Percentiles rank a stretch among this genome's conserved stretches.
Conservation (phyloP, 2,113 vertebrate species). For the Pedetes capensis region DNA sequence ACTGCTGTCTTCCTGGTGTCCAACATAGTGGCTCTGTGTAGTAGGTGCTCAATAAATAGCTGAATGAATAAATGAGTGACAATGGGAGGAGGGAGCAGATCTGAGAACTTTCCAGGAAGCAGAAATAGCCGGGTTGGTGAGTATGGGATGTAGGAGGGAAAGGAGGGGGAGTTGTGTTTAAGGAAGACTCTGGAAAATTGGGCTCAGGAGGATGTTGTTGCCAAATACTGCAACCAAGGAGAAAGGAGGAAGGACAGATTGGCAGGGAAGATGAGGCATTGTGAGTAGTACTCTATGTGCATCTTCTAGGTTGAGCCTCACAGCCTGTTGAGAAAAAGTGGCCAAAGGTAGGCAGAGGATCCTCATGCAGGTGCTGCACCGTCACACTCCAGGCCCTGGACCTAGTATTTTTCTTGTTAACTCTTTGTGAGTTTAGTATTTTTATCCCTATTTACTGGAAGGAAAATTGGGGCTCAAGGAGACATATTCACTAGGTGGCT, state of each 20-base stretch:
- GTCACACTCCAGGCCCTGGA: background rate
- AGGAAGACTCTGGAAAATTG: background rate
- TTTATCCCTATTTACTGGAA: background rate
- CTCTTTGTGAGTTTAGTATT: background rate
- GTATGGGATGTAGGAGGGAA: background rate
- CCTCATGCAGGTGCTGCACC: accelerated
- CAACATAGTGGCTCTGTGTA: background rate
- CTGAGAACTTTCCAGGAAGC: background rate
- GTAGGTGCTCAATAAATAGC: background rate
- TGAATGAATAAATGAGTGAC: constrained; percentile 1
- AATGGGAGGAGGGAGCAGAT: background rate
- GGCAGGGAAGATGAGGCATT: background rate
- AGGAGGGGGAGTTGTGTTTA: background rate
- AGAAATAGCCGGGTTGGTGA: constrained; percentile 3
- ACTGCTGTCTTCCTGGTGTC: background rate
- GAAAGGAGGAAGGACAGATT: background rate
- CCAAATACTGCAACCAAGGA: background rate
- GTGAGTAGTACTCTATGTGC: background rate
- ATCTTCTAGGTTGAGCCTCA: background rate
- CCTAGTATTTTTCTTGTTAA: background rate
- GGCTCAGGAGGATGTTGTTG: background rate
- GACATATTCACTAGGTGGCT: background rate
- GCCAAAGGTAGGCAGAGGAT: too few relatives aligned
- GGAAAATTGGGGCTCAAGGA: background rate
- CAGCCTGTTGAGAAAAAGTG: background rate